Base-by-base conservation (phyloP, 2,888 invertebrate species). In the Ctena decussata region DNA sequence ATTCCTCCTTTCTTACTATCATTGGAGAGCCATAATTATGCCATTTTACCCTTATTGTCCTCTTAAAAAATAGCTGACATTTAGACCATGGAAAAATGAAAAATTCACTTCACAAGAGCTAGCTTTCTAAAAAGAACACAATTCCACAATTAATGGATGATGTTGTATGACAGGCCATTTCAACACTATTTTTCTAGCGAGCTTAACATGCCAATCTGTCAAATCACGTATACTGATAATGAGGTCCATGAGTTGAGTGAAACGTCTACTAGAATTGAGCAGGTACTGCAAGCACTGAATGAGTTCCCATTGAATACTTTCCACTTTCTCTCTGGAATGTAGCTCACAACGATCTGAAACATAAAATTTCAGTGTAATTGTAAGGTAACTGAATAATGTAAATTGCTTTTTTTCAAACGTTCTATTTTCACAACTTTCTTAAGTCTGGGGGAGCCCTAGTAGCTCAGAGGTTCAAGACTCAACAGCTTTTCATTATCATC, bases 341-440 rank as follows among this genome's bases (percentile, higher is more conserved):
- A 92, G 77, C 8, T 88, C 84, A 82, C 90, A 87, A 0, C 91
- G 87, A 82, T 92, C 92, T 92, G 85, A 15, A 85, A 88, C 32
- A 46, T 12, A 30, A 72, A 11, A 35, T 35, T 35, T 1, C 21
- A 65, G 21, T 27, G 35, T 65, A 60, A 60, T 21, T 41, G 41
- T 11, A 11, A 41, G 41, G 41, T 41, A 41, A n/a, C n/a, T n/a
- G n/a, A n/a, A n/a, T n/a, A n/a, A n/a, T n/a, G n/a, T n/a, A n/a
- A n/a, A n/a, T n/a, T n/a, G n/a, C n/a, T n/a, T n/a, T n/a, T n/a
- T n/a, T n/a, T n/a, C n/a, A n/a, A n/a, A n/a, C n/a, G n/a, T n/a
- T n/a, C n/a, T n/a, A n/a, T n/a, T n/a, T n/a, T n/a, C n/a, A n/a
- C n/a, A n/a, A n/a, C n/a, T n/a, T n/a, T n/a, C n/a, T n/a, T n/a